These are phyloP conservation scores for Ferdinandea cuprea DNA, from an alignment of 2,888 invertebrate genomes.

Conservation along the genomic window DNA sequence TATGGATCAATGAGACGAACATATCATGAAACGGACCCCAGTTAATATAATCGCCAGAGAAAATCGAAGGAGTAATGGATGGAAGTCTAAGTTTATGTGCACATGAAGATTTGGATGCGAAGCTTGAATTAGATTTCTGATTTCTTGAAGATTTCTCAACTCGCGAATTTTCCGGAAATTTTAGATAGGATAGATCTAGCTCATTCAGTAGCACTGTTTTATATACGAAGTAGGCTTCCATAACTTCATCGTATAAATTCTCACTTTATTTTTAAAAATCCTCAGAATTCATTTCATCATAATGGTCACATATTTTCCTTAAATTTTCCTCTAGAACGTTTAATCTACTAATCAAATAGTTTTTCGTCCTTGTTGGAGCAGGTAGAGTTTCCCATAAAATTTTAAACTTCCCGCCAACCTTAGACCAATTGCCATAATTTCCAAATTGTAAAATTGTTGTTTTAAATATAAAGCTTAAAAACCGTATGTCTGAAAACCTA, in stretches of 20 bases:
- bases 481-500: too few species aligned
- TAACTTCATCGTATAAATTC: slow-evolving; percentile 1
- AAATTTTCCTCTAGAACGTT: too few species aligned
- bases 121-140: background rate
- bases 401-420: too few species aligned
- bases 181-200: too few species aligned
- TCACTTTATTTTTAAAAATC: background rate
- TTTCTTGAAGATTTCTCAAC: background rate
- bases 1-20: slow-evolving; percentile 8
- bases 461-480: too few species aligned
- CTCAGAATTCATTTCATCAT: slow-evolving; percentile 11
- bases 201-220: slow-evolving; percentile 6
- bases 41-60: slow-evolving; percentile 6
- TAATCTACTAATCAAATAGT: slow-evolving; percentile 15
- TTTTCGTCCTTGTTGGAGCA: slow-evolving; percentile 5
- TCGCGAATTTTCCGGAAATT: background rate
- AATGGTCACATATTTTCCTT: slow-evolving; percentile 3
- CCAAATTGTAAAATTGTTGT: background rate
- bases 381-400: too few species aligned
- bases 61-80: slow-evolving; percentile 10
- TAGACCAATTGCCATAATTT: too few species aligned
- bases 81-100: slow-evolving; percentile 1
- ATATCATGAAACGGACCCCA: slow-evolving; percentile 25
- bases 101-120: background rate
- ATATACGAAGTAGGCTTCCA: slow-evolving; percentile 14